Conservation (phyloP, 1,140 invertebrate genomes). For the Philotrypesis tridentata region DNA sequence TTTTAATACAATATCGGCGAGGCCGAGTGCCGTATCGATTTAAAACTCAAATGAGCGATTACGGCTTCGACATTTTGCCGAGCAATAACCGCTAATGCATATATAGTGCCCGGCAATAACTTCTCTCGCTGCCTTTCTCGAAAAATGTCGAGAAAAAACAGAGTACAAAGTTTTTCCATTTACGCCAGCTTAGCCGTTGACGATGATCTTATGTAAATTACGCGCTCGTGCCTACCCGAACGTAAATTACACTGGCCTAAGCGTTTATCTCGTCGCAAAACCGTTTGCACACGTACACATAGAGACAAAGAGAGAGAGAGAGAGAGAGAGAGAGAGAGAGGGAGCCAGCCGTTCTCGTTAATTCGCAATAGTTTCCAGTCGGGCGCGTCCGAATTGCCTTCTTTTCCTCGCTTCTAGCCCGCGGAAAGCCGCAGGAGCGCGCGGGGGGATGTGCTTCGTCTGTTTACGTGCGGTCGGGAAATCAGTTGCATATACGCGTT, state of each 20-base stretch:
- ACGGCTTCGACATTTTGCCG: not conserved
- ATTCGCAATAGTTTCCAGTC: not conserved
- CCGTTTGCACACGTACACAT: too few species aligned
- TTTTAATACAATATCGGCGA: constrained; percentile 33
- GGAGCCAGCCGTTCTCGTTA: too few species aligned
- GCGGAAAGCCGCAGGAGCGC: not conserved
- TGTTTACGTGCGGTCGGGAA: not conserved
- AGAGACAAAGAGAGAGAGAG: too few species aligned
- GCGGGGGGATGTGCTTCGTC: not conserved
- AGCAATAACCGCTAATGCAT: not conserved
- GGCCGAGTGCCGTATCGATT: not conserved
- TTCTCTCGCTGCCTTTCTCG: too few species aligned
- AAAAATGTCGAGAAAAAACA: too few species aligned
- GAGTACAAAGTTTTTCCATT: too few species aligned
- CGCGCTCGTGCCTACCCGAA: too few species aligned
- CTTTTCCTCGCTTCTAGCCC: not conserved
- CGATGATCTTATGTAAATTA: too few species aligned
- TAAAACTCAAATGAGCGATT: not conserved
- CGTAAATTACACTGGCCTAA: too few species aligned
- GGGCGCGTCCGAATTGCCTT: not conserved
- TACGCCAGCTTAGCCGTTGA: too few species aligned
- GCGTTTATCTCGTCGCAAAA: too few species aligned
- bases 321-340: too few species aligned
- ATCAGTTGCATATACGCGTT: constrained; percentile 9
- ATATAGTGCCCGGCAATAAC: not conserved